Evolutionary conservation across 2,113 vertebrate species (phyloP), one percentile per base, ranked within the genome.

Genomic region (Mesembrinibis cayennensis): DNA sequence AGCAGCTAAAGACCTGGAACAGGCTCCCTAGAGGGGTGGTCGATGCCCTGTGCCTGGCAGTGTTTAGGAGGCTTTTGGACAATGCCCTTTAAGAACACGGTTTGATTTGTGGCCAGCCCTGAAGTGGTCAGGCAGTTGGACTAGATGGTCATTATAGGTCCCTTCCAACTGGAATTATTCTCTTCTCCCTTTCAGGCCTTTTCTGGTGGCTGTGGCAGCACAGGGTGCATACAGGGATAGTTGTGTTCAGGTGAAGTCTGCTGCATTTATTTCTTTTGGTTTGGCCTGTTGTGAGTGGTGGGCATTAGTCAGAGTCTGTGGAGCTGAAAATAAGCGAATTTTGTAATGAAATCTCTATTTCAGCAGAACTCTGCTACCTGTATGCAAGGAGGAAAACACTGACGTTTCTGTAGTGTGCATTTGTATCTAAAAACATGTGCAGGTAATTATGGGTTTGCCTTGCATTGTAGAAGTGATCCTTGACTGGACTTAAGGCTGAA

Each of bases 221-320:
- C 0, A 8, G 15, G 14, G n/a, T 25, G 10, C 32, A 5, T 1
- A 2, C 8, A 18, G 49, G 45, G 16, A 6, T 8, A 25, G 34
- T 0, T 25, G 34, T 12, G 29, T 50, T 36, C 0, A 0, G 50
- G 71, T 61, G 32, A 3, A 1, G 1, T 11, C 38, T 76, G 50
- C 52, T 74, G 40, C 13, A 1, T 50, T 63, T 40, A 2, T 32
- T 62, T 21, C 3, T 44, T 22, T 40, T 38, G 16, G 13, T 67
- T 71, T 27, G 20, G 42, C 5, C 5, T 8, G 59, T 20, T 2
- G 2, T 3, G 56, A 25, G 13, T 10, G 27, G 70, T 18, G 30
- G 32, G 22, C 12, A 5, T 36, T 9, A 15, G 36, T 21, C 40
- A 25, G 17, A 56, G 20, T 17, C 4, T 13, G 3, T 0, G 18